Evolutionary conservation across 2,797 vertebrate species (phyloP).

Genomic region (Psittacula derbiana): DNA sequence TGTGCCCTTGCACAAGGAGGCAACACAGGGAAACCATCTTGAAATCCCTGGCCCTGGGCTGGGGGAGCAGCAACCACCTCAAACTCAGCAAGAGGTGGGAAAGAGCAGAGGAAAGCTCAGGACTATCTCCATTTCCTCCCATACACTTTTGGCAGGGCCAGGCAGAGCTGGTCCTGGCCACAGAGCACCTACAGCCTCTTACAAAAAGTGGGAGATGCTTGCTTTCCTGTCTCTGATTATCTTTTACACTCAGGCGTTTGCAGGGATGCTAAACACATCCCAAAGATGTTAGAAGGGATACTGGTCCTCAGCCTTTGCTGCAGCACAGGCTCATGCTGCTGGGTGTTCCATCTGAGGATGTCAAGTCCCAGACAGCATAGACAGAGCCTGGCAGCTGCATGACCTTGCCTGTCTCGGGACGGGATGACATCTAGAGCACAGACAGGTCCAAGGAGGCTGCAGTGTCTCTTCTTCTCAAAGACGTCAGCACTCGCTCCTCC

Average conservation of each 20-base stretch:
- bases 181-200: background rate
- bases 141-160: rapidly evolving
- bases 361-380: background rate
- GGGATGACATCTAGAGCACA: background rate
- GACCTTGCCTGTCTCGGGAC: background rate
- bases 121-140: background rate
- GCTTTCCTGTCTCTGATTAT: rapidly evolving
- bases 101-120: background rate
- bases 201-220: background rate
- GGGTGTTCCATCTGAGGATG: background rate
- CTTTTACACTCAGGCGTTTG: background rate
- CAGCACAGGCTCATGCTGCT: background rate
- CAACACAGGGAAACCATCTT: background rate
- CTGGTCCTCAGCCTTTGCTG: background rate
- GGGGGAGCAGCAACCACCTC: background rate
- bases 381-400: background rate
- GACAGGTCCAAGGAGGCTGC: background rate
- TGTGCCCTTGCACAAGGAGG: background rate
- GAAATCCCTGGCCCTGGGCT: background rate
- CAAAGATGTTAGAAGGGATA: background rate
- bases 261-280: background rate
- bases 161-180: background rate
- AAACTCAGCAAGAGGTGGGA: background rate
- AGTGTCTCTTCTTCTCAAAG: background rate
- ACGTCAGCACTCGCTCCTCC: background rate